Percentiles rank a stretch among this genome's conserved stretches.
Evolutionary conservation across 1,140 invertebrate species (phyloP).

Genomic region (Ostrea denselamellosa): DNA sequence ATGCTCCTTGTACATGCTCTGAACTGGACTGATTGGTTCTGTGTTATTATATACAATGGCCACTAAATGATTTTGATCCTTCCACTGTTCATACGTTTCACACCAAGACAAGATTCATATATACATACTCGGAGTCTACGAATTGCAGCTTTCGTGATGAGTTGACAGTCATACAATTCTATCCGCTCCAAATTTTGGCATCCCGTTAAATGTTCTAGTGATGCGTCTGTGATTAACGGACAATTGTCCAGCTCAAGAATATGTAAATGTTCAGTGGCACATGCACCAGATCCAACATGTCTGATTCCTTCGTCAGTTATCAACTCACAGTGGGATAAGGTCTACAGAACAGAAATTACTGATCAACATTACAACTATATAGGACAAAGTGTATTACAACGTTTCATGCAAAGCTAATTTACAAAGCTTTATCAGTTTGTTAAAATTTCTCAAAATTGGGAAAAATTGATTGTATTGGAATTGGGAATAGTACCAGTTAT

Average conservation of each 20-base stretch:
- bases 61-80: no score
- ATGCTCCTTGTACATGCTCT: no score
- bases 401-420: no score
- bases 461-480: no score
- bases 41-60: no score
- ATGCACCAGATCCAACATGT: conserved; percentile 93
- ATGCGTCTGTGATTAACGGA: conserved; percentile 98
- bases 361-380: not conserved
- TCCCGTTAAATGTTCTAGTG: conserved; percentile 94
- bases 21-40: no score
- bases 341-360: conserved; percentile 83
- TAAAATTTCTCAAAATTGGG: no score
- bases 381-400: no score
- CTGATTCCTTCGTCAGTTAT: conserved; percentile 99
- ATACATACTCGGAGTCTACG: conserved; percentile 91
- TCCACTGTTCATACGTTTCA: not conserved
- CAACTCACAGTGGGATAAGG: conserved; percentile 97
- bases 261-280: conserved; percentile 84
- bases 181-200: conserved; percentile 97
- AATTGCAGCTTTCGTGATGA: conserved; percentile 97
- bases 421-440: no score
- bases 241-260: conserved; percentile 99
- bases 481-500: no score
- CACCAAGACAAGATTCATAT: no score
- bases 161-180: conserved; percentile 99